A percentile compares a stretch with the other conserved stretches of the same genome.
Evolutionary conservation across 2,113 vertebrate species (phyloP).

Genomic region (Ornithorhynchus anatinus): DNA sequence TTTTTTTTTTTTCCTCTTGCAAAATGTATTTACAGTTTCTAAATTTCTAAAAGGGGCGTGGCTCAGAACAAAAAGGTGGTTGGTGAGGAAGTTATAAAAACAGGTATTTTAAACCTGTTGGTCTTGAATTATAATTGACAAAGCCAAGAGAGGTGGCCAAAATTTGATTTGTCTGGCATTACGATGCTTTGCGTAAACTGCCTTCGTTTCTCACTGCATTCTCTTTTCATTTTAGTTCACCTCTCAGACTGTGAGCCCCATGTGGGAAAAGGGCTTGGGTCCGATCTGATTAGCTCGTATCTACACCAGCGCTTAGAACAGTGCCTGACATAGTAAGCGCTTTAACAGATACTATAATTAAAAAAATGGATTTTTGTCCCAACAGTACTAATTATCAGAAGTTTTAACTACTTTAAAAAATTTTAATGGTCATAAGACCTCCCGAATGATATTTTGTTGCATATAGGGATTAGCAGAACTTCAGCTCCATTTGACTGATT

Average conservation of each 20-base stretch:
- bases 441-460: slow-evolving; percentile 65
- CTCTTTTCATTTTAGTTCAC: no score
- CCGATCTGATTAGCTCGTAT: no score
- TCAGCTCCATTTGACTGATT: slow-evolving; percentile 51
- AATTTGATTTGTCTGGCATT: slow-evolving; percentile 47
- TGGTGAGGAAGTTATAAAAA: slow-evolving; percentile 43
- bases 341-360: no score
- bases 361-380: no score
- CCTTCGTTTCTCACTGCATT: slow-evolving; percentile 14
- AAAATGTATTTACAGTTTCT: slow-evolving; percentile 77
- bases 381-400: no score
- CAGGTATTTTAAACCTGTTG: slow-evolving; percentile 46
- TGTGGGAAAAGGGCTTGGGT: no score
- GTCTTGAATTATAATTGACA: slow-evolving; percentile 43
- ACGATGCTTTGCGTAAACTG: slow-evolving; percentile 29
- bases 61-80: slow-evolving; percentile 64
- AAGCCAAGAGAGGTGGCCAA: slow-evolving; percentile 41
- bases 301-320: no score
- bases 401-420: slow-evolving; percentile 19
- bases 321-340: no score
- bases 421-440: slow-evolving; percentile 54
- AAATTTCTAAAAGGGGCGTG: slow-evolving; percentile 59
- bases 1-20: no score
- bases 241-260: no score
- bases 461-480: slow-evolving; percentile 65